Base-by-base conservation (phyloP, 2,888 invertebrate species). In the Ectemnius lituratus region DNA sequence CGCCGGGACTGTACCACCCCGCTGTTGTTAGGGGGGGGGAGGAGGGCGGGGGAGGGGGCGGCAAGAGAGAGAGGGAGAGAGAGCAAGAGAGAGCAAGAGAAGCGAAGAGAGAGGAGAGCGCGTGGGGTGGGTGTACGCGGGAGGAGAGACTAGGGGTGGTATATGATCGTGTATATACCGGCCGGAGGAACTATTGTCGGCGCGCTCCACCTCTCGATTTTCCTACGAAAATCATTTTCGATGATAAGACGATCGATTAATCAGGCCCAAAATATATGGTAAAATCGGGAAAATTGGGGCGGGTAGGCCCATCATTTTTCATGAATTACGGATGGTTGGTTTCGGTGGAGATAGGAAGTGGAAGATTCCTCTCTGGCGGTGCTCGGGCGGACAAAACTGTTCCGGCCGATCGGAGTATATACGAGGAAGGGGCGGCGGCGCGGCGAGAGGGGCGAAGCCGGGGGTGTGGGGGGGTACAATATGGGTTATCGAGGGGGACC, bases 111-210 rank as follows among this genome's bases (percentile, higher is more conserved):
- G 20, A 20, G 20, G 23, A 23, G 23, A 2, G 23, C 23, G 23
- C 23, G 8, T 37, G 37, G 5, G 37, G 37, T 6, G 37, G 37
- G 37, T 37, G 37, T 37, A 11, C 37, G 11, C 37, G 37, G 37
- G 37, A 11, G 37, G 11, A 11, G 37, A 89, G 90, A 89, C 89
- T 88, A 90, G 90, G 90, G 90, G 90, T 90, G 90, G 90, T 90
- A 90, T 90, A 90, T 90, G 90, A 90, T 90, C 90, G 88, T 89
- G 90, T 90, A 90, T 90, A 90, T 90, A 90, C 87, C 82, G 77
- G 79, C 82, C 87, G 67, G 90, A 70, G 83, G 86, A 90, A 90
- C 89, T 90, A 90, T 90, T 90, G 90, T 90, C 90, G 83, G 82
- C 84, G 88, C 88, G 89, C 88, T 90, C 88, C 87, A 88, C 89